Evolutionary conservation across 2,797 vertebrate species (phyloP), one percentile per base, ranked within the genome.

Genomic region (Mus minutoides): DNA sequence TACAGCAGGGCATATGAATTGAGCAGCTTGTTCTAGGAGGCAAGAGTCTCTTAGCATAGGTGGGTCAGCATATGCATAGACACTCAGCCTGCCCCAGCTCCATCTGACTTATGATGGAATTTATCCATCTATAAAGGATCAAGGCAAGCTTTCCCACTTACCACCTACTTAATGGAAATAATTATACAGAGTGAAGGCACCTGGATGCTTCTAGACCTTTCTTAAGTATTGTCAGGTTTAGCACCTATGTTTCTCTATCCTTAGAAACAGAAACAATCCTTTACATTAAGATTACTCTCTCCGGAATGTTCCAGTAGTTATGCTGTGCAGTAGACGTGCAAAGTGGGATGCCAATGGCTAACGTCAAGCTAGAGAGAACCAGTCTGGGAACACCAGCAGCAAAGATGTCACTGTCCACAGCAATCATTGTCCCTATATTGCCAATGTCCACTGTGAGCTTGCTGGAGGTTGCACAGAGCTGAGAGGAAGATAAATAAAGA

Each of bases 161-260:
- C 49, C 43, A 46, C 24, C 13, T 17, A 37, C 40, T 52, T 49
- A 87, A 13, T 3, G 67, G 60, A 40, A 19, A 46, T 4, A 37
- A 60, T 43, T 40, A 10, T 19, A 43, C 5, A 11, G 26, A 37
- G 4, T 7, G 34, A 26, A 40, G 31, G 64, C n/a, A 24, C 43
- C 16, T 71, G 76, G 7, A 7, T 52, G 17, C 21, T 75, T 64
- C 71, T 11, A 29, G 54, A 73, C n/a, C 26, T 43, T 54, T 69
- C 43, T 67, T 10, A 71, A 7, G 8, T 0, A 1, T 3, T 34
- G 34, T 88, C 85, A 71, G 85, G 62, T 34, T 76, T 7, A 46
- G 3, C 69, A 60, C 56, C 29, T 3, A 3, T 0, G 0, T 4
- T 9, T 24, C 31, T 46, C 17, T 31, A 10, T 43, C 14, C 31